phyloP scores from a whole-genome alignment of 2,888 invertebrate species.

The Brenthis daphne region DNA sequence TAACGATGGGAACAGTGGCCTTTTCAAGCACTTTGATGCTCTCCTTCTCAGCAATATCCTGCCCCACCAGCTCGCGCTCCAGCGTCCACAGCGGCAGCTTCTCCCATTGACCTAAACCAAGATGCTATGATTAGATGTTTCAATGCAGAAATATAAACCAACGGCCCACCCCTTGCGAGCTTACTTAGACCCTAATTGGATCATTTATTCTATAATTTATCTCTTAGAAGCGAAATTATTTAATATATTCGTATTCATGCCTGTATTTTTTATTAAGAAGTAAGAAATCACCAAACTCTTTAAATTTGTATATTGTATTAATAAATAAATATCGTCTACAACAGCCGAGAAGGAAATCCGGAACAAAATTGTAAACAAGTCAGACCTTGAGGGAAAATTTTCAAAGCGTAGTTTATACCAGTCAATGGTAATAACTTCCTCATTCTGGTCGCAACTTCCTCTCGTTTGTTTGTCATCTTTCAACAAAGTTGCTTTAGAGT shows the following conservation, averaged over 20 bases:
- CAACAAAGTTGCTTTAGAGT: constrained; percentile 4
- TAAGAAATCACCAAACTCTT: too few species aligned
- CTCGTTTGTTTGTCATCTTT: constrained; percentile 6
- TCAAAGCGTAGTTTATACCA: constrained; percentile 13
- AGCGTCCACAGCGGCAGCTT: constrained; percentile 94
- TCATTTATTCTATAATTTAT: too few species aligned
- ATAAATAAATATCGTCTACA: constrained; percentile 3
- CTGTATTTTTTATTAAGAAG: too few species aligned
- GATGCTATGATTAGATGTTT: background rate
- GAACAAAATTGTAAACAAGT: constrained; percentile 4
- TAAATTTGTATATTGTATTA: too few species aligned
- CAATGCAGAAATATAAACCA: too few species aligned
- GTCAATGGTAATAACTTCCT: constrained; percentile 21
- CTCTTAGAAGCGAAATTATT: too few species aligned
- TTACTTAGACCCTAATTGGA: too few species aligned
- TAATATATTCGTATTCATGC: too few species aligned
- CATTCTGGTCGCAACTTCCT: constrained; percentile 16
- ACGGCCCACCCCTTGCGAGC: too few species aligned
- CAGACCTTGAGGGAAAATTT: background rate
- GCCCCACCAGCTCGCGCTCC: constrained; percentile 93
- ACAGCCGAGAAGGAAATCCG: background rate
- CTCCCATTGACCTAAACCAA: constrained; percentile 89
- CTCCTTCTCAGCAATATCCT: constrained; percentile 93
- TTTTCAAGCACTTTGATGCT: constrained; percentile 98
- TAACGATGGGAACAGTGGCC: constrained; percentile 99